These are phyloP conservation scores for Erinaceus europaeus DNA, from an alignment of 2,113 vertebrate genomes.

Conservation along the genomic window DNA sequence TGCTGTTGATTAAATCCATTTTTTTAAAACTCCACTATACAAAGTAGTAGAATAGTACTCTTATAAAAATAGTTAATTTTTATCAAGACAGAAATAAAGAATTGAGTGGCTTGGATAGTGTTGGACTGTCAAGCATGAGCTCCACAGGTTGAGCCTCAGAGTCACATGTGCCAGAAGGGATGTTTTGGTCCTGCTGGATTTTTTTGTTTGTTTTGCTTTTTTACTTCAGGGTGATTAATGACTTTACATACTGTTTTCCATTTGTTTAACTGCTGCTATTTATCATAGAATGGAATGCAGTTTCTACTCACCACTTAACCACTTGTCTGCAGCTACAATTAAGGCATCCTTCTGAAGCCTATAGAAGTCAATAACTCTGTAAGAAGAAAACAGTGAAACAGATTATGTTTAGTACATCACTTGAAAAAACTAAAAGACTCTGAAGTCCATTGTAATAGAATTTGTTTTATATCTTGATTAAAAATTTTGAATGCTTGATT, in stretches of 20 bases:
- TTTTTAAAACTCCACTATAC: background rate
- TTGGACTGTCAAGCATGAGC: no score
- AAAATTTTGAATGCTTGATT: background rate
- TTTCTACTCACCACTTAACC: slow-evolving; percentile 90
- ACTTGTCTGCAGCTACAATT: slow-evolving; percentile 91
- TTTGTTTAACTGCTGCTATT: background rate
- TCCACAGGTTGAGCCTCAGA: no score
- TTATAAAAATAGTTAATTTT: background rate
- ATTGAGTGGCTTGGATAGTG: no score
- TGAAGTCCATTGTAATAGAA: background rate
- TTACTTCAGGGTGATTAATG: background rate
- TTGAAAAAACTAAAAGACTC: background rate
- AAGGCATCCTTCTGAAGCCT: slow-evolving; percentile 88
- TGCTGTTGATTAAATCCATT: background rate
- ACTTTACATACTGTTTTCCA: background rate
- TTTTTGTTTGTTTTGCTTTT: background rate
- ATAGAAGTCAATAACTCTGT: slow-evolving; percentile 93
- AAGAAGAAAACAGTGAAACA: slow-evolving; percentile 31
- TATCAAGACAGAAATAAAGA: background rate
- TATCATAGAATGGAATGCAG: rapidly evolving
- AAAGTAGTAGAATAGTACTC: background rate
- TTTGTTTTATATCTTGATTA: slow-evolving; percentile 5
- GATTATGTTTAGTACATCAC: background rate
- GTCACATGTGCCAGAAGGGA: no score
- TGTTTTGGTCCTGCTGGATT: no score